Evolutionary conservation across 2,888 invertebrate genomes (phyloP), one percentile per base, ranked within the genome.

Genomic region (Gortyna flavago): DNA sequence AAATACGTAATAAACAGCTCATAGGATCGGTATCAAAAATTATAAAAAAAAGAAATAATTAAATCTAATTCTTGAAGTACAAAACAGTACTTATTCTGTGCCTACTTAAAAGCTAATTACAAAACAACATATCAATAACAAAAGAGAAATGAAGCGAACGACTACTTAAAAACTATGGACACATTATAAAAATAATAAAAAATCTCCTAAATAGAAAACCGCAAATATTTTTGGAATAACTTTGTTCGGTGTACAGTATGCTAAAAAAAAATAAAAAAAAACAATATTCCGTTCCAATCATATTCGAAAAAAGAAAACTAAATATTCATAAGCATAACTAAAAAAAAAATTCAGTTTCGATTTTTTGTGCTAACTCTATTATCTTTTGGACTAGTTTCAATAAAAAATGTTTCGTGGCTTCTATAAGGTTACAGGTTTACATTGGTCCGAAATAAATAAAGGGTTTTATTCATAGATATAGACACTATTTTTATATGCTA

Each of bases 51-150:
- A 87, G 35, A 88, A 44, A 68, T 13, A 57, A 64, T 68, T 79
- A 77, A 84, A 65, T 67, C 79, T 88, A 82, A 25, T 71, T 72
- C 59, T 35, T 35, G 3, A 41, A 72, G 85, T 80, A 80, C 82
- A 57, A 48, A 35, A 13, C 54, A 75, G 80, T 82, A 83, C 81
- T 80, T 67, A 81, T 69, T 82, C 72, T 65, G 81, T 83, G 81
- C 59, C 83, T 83, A 88, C 86, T 88, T 84, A 87, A 0, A 62
- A 78, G 67, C 82, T 87, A 88, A 84, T 80, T 85, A 88, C 80
- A 88, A 79, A 87, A 84, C 86, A 88, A 87, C 64, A 80, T 80
- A 78, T 76, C 80, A 80, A 79, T 83, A 85, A 86, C 82, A 86
- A 88, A 85, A 76, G 71, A 77, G 78, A 77, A 78, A 81, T 76